phyloP scores from a whole-genome alignment of 1,140 invertebrate species.

The Drosophila tristis region DNA sequence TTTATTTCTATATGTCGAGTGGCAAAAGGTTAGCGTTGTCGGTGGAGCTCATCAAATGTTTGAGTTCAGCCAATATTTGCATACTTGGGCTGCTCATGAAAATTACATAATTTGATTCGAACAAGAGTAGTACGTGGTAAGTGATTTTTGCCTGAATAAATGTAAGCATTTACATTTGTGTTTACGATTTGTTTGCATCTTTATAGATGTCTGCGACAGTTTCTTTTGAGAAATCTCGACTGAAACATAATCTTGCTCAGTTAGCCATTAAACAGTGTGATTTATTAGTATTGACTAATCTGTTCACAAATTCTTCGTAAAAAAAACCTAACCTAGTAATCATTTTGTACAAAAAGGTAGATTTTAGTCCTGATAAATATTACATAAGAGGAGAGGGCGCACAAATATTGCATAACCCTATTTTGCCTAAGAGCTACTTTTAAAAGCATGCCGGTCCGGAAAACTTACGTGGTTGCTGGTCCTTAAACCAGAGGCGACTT shows the following conservation, averaged over 20 bases:
- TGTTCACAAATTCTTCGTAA: not conserved
- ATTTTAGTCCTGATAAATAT: conserved; percentile 5
- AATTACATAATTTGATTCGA: conserved; percentile 82
- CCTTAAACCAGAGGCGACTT: conserved; percentile 31
- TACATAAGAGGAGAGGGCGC: conserved; percentile 38
- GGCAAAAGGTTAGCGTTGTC: conserved; percentile 24
- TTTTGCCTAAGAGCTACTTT: conserved; percentile 23
- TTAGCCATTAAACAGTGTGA: not conserved
- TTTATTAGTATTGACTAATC: conserved; percentile 35
- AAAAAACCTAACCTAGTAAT: not conserved
- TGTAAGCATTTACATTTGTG: conserved; percentile 29
- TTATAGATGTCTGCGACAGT: too few species aligned
- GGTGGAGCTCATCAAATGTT: conserved; percentile 63
- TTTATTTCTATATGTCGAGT: conserved; percentile 33
- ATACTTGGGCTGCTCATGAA: conserved; percentile 73
- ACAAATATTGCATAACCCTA: conserved; percentile 65
- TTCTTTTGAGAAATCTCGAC: too few species aligned
- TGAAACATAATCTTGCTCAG: too few species aligned
- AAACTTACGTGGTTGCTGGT: conserved; percentile 1
- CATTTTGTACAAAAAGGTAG: conserved; percentile 2
- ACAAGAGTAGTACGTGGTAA: conserved; percentile 36
- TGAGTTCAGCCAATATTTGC: conserved; percentile 74
- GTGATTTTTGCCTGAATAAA: conserved; percentile 59
- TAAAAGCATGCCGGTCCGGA: conserved; percentile 48
- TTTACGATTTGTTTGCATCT: too few species aligned